Conservation (phyloP, 2,113 vertebrate species). For the Ictalurus furcatus region DNA sequence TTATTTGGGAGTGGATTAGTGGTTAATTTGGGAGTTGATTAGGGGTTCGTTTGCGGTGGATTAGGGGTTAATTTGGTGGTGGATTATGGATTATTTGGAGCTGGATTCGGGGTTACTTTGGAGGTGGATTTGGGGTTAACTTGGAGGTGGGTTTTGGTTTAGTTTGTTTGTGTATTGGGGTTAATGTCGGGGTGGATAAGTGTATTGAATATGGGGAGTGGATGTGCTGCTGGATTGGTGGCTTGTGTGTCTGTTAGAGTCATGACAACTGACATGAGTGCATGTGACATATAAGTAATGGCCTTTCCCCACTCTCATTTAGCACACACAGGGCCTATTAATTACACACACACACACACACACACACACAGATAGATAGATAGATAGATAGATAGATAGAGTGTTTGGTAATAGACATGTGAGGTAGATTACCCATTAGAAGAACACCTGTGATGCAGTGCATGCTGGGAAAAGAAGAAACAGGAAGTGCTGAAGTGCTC, state of each 20-base stretch:
- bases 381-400: not conserved
- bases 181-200: not conserved
- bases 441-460: not conserved
- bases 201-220: no score
- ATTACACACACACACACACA: slow-evolving; percentile 67
- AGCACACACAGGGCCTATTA: slow-evolving; percentile 83
- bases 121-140: not conserved
- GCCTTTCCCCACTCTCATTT: slow-evolving; percentile 82
- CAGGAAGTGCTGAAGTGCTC: not conserved
- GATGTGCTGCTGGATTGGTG: not conserved
- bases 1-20: not conserved
- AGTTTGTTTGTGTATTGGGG: not conserved
- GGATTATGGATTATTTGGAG: not conserved
- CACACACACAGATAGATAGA: not conserved
- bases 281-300: slow-evolving; percentile 72
- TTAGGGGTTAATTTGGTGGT: not conserved
- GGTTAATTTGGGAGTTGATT: not conserved
- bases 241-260: not conserved
- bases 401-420: not conserved
- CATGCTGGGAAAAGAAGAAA: slow-evolving; percentile 8
- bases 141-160: not conserved
- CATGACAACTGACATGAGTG: slow-evolving; percentile 49
- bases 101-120: not conserved
- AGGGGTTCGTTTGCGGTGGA: not conserved
- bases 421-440: not conserved